A percentile compares a stretch with the other conserved stretches of the same genome.
These are phyloP conservation scores for Gadopsis bispinosus DNA, from an alignment of 2,797 vertebrate species.

Conservation along the genomic window DNA sequence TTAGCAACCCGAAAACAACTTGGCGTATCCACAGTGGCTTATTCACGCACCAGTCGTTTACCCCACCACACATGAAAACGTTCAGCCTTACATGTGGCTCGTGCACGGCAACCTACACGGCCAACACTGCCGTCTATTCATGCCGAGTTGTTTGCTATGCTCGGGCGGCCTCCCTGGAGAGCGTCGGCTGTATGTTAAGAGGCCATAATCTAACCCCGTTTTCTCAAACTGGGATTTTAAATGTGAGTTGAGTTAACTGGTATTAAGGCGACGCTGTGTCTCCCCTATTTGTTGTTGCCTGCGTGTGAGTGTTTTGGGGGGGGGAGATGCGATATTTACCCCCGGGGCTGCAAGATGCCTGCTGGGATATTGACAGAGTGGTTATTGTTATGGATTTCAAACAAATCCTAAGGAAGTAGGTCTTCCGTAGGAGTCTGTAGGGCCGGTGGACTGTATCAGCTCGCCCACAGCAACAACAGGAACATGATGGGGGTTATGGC, in stretches of 20 bases:
- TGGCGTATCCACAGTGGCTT: slow-evolving; percentile 44
- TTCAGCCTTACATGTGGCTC: slow-evolving; percentile 5
- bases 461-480: slow-evolving; percentile 11
- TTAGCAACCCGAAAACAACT: slow-evolving; percentile 50
- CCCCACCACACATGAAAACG: slow-evolving; percentile 62
- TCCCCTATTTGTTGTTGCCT: slow-evolving; percentile 6
- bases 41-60: slow-evolving; percentile 62
- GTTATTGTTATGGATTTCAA: slow-evolving; percentile 63
- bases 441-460: slow-evolving; percentile 17
- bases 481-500: slow-evolving; percentile 19
- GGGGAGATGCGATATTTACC: slow-evolving; percentile 38
- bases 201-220: slow-evolving; percentile 50
- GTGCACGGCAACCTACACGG: slow-evolving; percentile 13
- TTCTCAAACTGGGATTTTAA: slow-evolving; percentile 46
- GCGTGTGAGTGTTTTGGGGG: slow-evolving; percentile 18
- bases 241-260: slow-evolving; percentile 32
- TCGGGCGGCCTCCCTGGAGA: slow-evolving; percentile 47
- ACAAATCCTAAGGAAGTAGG: slow-evolving; percentile 57
- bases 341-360: slow-evolving; percentile 50
- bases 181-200: slow-evolving; percentile 44
- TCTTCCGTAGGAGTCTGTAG: slow-evolving; percentile 43
- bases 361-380: slow-evolving; percentile 56
- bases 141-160: slow-evolving; percentile 58
- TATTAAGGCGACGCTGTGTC: neutral
- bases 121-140: slow-evolving; percentile 70